Evolutionary conservation across 1,140 invertebrate genomes (phyloP), one percentile per base, ranked within the genome.

Genomic region (Drosophila repleta): DNA sequence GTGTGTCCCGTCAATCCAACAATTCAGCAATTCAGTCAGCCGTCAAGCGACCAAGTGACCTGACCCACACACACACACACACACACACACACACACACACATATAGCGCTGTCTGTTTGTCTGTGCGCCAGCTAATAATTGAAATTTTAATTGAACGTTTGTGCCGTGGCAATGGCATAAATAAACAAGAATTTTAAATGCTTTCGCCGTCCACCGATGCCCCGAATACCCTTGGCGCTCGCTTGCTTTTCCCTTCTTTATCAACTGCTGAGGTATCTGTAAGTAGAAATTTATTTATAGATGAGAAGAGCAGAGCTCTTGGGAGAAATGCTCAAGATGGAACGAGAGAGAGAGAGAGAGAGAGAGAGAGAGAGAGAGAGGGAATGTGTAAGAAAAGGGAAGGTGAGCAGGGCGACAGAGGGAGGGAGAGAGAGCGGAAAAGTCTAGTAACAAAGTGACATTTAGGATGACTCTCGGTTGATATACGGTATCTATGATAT

Each of bases 91-190:
- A n/a, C n/a, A n/a, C n/a, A n/a, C n/a, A n/a, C n/a, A n/a, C n/a
- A n/a, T n/a, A n/a, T n/a, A n/a, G n/a, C n/a, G n/a, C n/a, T 35
- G 32, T 11, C 37, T 67, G n/a, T 21, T 63, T 60, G 35, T 56
- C 52, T 74, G 61, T 56, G 76, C 67, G 65, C 55, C 74, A 71
- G 79, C 62, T 83, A 75, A 83, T 83, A 83, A 83, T 83, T 83
- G 67, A 83, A 83, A 79, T 83, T 83, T 83, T 79, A 83, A 83
- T 83, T 83, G 63, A 83, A 83, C 67, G 49, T 68, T 79, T 79
- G 66, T 58, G 51, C 66, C 48, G 49, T 20, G 61, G 58, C 55
- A 69, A 24, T 35, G 72, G 66, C 68, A 81, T 76, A 81, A 81
- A 77, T 74, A 76, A 81, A 77, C 74, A 81, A 71, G 51, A 55